phyloP scores from a whole-genome alignment of 2,797 vertebrate genomes.

The Enteromius anoplus region DNA sequence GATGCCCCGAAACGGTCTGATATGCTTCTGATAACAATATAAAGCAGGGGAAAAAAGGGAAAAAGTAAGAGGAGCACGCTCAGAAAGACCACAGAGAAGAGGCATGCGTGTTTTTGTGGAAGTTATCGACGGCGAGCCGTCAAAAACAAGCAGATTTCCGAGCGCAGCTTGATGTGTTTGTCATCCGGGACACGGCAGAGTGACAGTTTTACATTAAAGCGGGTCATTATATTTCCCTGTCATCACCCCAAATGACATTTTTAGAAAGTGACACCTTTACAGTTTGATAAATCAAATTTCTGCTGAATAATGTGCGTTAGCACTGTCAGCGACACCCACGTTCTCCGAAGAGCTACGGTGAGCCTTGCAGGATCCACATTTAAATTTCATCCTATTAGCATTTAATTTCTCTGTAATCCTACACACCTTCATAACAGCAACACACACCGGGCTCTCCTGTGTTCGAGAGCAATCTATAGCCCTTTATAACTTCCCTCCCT shows the following conservation, averaged over 20 bases:
- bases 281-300: conserved; percentile 82
- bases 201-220: conserved; percentile 78
- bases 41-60: neutral
- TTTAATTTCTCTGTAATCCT: conserved; percentile 84
- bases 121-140: neutral
- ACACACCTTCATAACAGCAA: conserved; percentile 66
- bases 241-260: conserved; percentile 79
- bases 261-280: conserved; percentile 86
- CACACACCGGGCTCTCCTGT: conserved; percentile 35
- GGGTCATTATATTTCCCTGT: conserved; percentile 80
- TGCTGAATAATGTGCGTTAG: conserved; percentile 61
- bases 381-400: conserved; percentile 83
- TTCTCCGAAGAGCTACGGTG: conserved; percentile 65
- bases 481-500: conserved; percentile 69
- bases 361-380: conserved; percentile 75
- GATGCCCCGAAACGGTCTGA: conserved; percentile 37
- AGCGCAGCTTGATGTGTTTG: conserved; percentile 55
- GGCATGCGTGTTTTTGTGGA: neutral
- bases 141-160: conserved; percentile 25
- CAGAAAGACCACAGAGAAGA: conserved; percentile 13
- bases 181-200: conserved; percentile 58
- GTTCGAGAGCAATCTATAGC: conserved; percentile 56
- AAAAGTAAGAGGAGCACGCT: neutral
- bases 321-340: conserved; percentile 71
- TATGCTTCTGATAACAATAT: conserved; percentile 36